A percentile compares a stretch with the other conserved stretches of the same genome.
These are phyloP conservation scores for Betta splendens DNA, from an alignment of 2,797 vertebrate genomes.

Conservation along the genomic window DNA sequence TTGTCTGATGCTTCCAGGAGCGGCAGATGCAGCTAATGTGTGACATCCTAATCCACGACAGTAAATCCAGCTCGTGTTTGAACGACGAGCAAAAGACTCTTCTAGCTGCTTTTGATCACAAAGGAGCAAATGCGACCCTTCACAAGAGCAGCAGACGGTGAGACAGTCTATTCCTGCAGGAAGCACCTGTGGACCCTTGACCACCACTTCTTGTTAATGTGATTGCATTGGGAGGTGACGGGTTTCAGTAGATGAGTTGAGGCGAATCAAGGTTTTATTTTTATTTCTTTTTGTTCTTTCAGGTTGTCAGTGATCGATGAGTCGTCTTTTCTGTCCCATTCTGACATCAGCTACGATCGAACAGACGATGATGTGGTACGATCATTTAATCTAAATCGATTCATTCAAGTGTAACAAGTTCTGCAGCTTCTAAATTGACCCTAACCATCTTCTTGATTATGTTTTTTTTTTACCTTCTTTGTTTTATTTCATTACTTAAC, in stretches of 20 bases:
- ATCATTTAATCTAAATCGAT: background rate
- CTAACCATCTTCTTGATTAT: too few species aligned
- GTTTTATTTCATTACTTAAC: too few species aligned
- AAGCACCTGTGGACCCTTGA: too few species aligned
- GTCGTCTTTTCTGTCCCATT: constrained; percentile 81
- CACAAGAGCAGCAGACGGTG: constrained; percentile 67
- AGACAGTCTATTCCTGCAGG: background rate
- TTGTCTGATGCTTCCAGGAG: constrained; percentile 62
- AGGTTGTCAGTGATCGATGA: constrained; percentile 78
- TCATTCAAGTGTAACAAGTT: too few species aligned
- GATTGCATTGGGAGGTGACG: too few species aligned
- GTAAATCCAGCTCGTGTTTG: constrained; percentile 68
- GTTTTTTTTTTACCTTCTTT: too few species aligned
- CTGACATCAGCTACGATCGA: constrained; percentile 85
- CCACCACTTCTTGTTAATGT: too few species aligned
- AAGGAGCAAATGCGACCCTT: constrained; percentile 51
- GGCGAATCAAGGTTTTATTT: too few species aligned
- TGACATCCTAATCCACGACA: constrained; percentile 79
- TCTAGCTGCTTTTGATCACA: constrained; percentile 72
- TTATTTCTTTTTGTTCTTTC: background rate
- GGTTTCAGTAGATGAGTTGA: too few species aligned
- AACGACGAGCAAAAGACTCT: constrained; percentile 81
- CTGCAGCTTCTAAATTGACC: too few species aligned
- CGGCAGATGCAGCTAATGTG: constrained; percentile 84
- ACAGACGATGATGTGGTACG: constrained; percentile 82